Base-by-base conservation (phyloP, 2,113 vertebrate genomes). In the Triplophysa dalaica region DNA sequence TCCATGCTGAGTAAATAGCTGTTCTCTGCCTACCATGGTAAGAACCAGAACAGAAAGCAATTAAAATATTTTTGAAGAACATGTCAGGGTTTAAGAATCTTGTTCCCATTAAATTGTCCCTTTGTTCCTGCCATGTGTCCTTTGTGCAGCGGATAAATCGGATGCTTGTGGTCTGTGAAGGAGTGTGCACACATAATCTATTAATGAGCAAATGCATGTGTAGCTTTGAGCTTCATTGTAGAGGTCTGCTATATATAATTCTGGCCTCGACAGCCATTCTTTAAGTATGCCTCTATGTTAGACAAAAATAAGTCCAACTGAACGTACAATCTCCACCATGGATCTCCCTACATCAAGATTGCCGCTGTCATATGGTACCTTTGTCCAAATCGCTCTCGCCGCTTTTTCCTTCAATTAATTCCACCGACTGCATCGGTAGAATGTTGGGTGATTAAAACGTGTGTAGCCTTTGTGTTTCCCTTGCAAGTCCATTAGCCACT, bases 361-460 rank as follows among this genome's bases (percentile, higher is more conserved):
- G 54, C 16, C 45, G 52, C 21, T 61, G 26, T 43, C 58, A 41
- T 33, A 8, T 52, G 43, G 43, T 14, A 61, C 24, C 68, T n/a
- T 56, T 52, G 5, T 16, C 4, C 63, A 45, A 67, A 70, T 73
- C 60, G 2, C 41, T 62, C 38, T 43, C 19, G 43, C 17, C 45
- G 54, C 72, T 68, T 22, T 74, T 62, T 12, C 24, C 43, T 11
- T 66, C 64, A 81, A 74, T 87, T 80, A 82, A 82, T 82, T 85
- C 69, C 10, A 8, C 83, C 24, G 13, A 56, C 62, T 81, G 79
- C 77, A 52, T 70, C 67, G 33, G 64, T 72, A 85, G 83, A 84
- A 86, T 86, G 80, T 45, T 22, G 17, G 54, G 60, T 85, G 80
- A 86, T 86, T 85, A 86, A 79, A 76, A 79, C 82, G 70, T 82